Evolutionary conservation across 2,113 vertebrate species (phyloP).

Genomic region (Sardina pilchardus): DNA sequence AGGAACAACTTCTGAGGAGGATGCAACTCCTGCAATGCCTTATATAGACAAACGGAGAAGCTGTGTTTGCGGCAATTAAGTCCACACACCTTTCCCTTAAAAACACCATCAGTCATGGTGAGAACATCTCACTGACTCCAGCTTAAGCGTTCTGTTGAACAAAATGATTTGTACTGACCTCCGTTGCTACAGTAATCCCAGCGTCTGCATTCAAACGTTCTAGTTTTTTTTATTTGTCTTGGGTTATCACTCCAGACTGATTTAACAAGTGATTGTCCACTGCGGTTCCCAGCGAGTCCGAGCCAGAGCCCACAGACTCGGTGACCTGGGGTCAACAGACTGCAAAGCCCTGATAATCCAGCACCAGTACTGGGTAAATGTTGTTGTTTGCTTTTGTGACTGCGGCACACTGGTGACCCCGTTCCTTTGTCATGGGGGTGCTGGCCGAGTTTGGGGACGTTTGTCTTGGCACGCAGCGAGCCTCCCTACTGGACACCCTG

Average conservation of each 20-base stretch:
- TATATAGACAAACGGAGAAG: neutral
- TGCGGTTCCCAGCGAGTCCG: neutral
- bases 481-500: neutral
- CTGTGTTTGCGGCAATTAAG: neutral
- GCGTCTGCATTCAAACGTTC: neutral
- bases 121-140: neutral
- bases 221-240: neutral
- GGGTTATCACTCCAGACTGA: neutral
- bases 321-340: neutral
- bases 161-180: neutral
- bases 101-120: neutral
- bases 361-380: neutral
- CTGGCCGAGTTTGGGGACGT: slow-evolving; percentile 27
- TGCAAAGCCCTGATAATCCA: neutral
- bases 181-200: neutral
- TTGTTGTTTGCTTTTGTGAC: neutral
- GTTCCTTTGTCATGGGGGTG: neutral
- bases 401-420: neutral
- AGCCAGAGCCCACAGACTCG: neutral
- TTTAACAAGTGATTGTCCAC: neutral
- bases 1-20: neutral
- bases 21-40: neutral
- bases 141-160: neutral
- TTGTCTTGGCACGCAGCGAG: slow-evolving; percentile 43
- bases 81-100: neutral